Evolutionary conservation across 1,140 invertebrate genomes (phyloP).

Genomic region (Drosophila dunni): DNA sequence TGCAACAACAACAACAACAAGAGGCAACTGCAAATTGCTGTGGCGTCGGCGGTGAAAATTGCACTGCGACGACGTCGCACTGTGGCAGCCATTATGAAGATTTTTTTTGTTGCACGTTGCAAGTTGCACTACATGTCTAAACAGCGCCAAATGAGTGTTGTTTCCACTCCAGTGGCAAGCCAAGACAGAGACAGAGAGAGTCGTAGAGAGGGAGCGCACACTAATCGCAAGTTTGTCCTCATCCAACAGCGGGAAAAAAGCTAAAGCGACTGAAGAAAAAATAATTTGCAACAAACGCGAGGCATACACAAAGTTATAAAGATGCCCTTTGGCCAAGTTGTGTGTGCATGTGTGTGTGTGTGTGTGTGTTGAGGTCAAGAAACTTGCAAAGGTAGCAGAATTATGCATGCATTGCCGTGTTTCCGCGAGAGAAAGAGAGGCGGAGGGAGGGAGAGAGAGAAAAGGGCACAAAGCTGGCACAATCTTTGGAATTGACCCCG

Average conservation of each 20-base stretch:
- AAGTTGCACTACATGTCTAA: constrained; percentile 75
- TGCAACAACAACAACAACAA: constrained; percentile 35
- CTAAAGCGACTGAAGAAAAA: constrained; percentile 24
- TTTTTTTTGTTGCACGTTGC: constrained; percentile 47
- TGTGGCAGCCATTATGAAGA: constrained; percentile 80
- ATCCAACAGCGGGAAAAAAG: constrained; percentile 13
- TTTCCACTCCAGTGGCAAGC: constrained; percentile 49
- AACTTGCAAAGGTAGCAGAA: constrained; percentile 41
- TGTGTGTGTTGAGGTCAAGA: constrained; percentile 38
- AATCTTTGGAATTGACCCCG: not conserved
- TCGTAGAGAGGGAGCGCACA: constrained; percentile 26
- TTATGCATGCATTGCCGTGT: constrained; percentile 7
- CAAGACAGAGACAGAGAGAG: constrained; percentile 6
- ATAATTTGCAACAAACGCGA: constrained; percentile 66
- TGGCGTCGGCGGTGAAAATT: constrained; percentile 67
- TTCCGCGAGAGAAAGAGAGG: not conserved
- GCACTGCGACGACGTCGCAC: constrained; percentile 65
- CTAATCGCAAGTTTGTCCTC: constrained; percentile 66
- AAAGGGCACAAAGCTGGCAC: not conserved
- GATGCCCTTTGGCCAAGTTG: constrained; percentile 54
- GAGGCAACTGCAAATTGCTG: constrained; percentile 68
- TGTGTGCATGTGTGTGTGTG: constrained; percentile 3
- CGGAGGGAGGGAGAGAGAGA: not conserved
- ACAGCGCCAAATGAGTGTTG: constrained; percentile 80
- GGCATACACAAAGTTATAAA: constrained; percentile 30